Conservation (phyloP, 1,140 invertebrate genomes). For the Riptortus pedestris region DNA sequence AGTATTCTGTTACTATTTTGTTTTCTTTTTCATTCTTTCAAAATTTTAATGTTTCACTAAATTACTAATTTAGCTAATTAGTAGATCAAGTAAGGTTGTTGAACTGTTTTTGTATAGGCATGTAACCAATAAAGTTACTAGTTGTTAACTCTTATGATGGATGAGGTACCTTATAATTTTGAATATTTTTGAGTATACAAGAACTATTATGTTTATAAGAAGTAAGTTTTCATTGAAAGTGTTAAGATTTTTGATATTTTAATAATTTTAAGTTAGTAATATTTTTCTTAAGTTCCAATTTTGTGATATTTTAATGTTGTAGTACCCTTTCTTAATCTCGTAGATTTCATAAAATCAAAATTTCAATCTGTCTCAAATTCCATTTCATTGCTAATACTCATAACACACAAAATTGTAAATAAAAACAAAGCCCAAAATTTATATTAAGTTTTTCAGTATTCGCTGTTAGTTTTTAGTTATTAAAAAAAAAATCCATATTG, state of each 20-base stretch:
- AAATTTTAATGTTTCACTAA: neutral
- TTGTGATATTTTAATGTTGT: neutral
- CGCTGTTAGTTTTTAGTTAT: neutral
- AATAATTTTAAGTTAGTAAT: too few species aligned
- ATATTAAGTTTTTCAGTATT: neutral
- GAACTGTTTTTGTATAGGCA: constrained; percentile 14
- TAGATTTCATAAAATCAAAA: neutral
- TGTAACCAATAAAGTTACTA: neutral
- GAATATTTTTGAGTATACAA: constrained; percentile 9
- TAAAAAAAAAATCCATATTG: neutral
- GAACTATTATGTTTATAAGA: constrained; percentile 10
- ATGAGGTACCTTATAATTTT: constrained; percentile 18
- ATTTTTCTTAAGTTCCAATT: neutral
- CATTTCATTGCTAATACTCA: too few species aligned
- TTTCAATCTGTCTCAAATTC: too few species aligned
- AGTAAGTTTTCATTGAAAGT: neutral
- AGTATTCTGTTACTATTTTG: too few species aligned
- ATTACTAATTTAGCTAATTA: too few species aligned
- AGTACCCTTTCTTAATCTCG: neutral
- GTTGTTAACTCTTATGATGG: constrained; percentile 10
- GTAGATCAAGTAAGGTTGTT: too few species aligned
- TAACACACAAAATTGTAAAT: neutral
- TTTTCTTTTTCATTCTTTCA: neutral
- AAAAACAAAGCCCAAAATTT: neutral
- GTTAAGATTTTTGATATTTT: neutral